A percentile compares a stretch with the other conserved stretches of the same genome.
Conservation (phyloP, 1,140 invertebrate genomes). For the Harlomillsia oculata region DNA sequence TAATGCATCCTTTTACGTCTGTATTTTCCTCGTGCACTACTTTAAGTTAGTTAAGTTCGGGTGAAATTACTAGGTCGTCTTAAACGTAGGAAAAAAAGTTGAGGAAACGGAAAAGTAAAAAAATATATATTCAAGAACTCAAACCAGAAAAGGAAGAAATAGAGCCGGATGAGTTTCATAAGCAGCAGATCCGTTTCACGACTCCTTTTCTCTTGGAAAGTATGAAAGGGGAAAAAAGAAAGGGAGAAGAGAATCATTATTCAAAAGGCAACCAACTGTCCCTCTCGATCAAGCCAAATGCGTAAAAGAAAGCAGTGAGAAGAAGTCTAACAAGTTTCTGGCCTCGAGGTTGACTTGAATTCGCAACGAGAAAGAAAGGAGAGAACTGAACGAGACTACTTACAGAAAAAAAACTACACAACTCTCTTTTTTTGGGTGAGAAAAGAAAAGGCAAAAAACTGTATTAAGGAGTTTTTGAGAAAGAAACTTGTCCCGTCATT, state of each 20-base stretch:
- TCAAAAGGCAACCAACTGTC: conserved; percentile 20
- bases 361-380: conserved; percentile 10
- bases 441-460: too few relatives aligned
- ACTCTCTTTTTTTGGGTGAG: too few relatives aligned
- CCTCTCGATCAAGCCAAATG: conserved; percentile 18
- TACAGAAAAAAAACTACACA: not conserved
- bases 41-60: too few relatives aligned
- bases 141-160: too few relatives aligned
- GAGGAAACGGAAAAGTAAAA: too few relatives aligned
- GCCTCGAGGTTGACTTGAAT: conserved; percentile 22
- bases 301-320: conserved; percentile 19
- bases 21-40: too few relatives aligned
- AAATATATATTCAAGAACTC: too few relatives aligned
- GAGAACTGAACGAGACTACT: not conserved
- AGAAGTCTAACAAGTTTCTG: conserved; percentile 16
- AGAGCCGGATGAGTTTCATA: conserved; percentile 14
- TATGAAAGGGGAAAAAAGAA: conserved; percentile 1
- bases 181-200: conserved; percentile 11
- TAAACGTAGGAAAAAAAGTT: too few relatives aligned
- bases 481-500: too few relatives aligned
- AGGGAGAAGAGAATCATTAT: conserved; percentile 17
- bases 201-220: not conserved
- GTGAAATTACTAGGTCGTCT: too few relatives aligned
- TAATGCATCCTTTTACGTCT: too few relatives aligned
- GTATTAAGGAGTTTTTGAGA: too few relatives aligned